These are phyloP conservation scores for Sparidentex hasta DNA, from an alignment of 2,797 vertebrate species.

Conservation along the genomic window DNA sequence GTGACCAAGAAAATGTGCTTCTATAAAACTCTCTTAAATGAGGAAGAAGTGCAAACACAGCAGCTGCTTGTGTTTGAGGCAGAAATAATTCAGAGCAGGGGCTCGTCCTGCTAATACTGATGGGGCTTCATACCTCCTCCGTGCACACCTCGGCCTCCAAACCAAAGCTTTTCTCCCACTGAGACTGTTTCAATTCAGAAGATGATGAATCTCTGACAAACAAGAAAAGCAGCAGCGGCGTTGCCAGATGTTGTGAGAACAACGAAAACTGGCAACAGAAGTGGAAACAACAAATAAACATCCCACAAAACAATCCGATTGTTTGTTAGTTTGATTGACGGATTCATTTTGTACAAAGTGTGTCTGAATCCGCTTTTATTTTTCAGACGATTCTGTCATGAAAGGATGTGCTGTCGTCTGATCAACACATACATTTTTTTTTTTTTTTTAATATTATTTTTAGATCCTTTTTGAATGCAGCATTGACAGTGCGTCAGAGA, in stretches of 20 bases:
- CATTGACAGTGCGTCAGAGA: not conserved
- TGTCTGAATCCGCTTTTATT: not conserved
- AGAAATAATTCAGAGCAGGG: conserved; percentile 9
- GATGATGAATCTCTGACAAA: conserved; percentile 2
- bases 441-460: not conserved
- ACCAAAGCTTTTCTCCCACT: conserved; percentile 1
- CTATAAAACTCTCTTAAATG: conserved; percentile 35
- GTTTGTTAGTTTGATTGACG: conserved; percentile 51
- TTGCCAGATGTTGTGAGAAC: conserved; percentile 36
- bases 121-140: not conserved
- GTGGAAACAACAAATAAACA: not conserved
- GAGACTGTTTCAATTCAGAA: not conserved
- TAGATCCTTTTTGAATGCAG: not conserved
- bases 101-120: conserved; percentile 7
- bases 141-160: not conserved
- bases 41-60: conserved; percentile 37
- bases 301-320: conserved; percentile 24
- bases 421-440: not conserved
- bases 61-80: conserved; percentile 23
- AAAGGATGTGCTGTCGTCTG: conserved; percentile 14
- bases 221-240: not conserved
- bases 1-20: conserved; percentile 43
- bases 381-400: not conserved
- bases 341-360: conserved; percentile 35
- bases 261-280: not conserved